phyloP scores from a whole-genome alignment of 2,113 vertebrate genomes.

The Rhinopomastus cyanomelas region DNA sequence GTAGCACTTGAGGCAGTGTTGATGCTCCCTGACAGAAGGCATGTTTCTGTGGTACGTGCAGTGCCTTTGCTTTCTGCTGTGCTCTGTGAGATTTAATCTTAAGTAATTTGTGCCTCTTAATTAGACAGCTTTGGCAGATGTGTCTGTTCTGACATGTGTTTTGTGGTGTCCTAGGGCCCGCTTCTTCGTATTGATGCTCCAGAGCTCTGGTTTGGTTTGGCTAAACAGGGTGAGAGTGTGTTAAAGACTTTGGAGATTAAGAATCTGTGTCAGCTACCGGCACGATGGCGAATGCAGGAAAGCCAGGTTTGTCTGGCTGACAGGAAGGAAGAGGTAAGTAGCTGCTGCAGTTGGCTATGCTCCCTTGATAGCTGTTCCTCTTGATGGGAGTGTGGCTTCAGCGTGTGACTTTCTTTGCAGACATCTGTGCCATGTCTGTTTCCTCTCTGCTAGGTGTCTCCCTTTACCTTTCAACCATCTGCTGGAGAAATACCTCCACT shows the following conservation, averaged over 20 bases:
- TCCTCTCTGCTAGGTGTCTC: slow-evolving; percentile 62
- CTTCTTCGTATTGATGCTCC: slow-evolving; percentile 73
- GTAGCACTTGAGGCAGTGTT: neutral
- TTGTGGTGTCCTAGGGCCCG: slow-evolving; percentile 81
- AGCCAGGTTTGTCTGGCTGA: slow-evolving; percentile 63
- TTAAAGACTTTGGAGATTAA: slow-evolving; percentile 72
- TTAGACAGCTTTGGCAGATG: neutral
- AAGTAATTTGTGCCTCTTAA: neutral
- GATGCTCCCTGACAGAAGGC: neutral
- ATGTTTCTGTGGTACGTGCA: neutral
- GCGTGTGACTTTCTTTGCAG: neutral
- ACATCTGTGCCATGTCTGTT: neutral
- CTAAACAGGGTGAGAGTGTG: slow-evolving; percentile 74
- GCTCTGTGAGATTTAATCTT: neutral
- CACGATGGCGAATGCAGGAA: slow-evolving; percentile 82
- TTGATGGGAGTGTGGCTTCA: neutral
- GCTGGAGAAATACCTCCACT: slow-evolving; percentile 79
- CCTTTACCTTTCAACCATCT: slow-evolving; percentile 79
- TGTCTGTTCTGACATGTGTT: neutral
- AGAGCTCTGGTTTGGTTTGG: slow-evolving; percentile 84
- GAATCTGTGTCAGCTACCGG: slow-evolving; percentile 83
- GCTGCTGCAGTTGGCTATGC: neutral
- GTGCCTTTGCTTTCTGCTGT: neutral
- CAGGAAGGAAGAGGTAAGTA: slow-evolving; percentile 62
- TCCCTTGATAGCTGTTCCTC: neutral